Evolutionary conservation across 2,797 vertebrate species (phyloP).

Genomic region (Platyrinchus mystaceus): DNA sequence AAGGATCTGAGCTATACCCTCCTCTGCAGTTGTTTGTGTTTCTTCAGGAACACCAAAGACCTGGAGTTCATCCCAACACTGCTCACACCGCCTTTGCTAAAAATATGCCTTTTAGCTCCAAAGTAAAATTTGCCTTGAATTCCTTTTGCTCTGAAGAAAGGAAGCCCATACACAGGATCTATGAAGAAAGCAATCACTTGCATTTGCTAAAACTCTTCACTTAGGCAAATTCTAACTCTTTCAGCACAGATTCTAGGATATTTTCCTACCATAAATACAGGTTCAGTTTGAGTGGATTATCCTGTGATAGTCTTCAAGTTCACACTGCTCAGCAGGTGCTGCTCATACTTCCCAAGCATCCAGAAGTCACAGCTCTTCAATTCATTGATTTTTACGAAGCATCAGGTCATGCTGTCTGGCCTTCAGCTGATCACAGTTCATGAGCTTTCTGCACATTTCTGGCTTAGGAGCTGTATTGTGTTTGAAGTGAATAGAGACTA

Average conservation of each 20-base stretch:
- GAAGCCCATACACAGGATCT: not conserved
- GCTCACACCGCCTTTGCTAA: not conserved
- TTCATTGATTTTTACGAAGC: not conserved
- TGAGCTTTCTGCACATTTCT: not conserved
- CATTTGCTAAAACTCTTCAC: not conserved
- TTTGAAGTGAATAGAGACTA: not conserved
- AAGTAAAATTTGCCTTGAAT: not conserved
- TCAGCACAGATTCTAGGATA: not conserved
- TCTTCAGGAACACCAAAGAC: constrained; percentile 22
- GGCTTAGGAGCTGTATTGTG: not conserved
- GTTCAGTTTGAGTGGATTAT: not conserved
- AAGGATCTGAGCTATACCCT: constrained; percentile 21
- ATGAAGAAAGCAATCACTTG: not conserved
- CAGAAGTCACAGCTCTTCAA: not conserved
- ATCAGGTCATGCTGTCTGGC: not conserved
- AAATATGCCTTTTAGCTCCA: constrained; percentile 5
- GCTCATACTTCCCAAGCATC: not conserved
- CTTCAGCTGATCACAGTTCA: constrained; percentile 22
- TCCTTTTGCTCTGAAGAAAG: not conserved
- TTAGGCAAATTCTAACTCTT: not conserved
- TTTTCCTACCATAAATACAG: not conserved
- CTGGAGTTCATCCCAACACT: not conserved
- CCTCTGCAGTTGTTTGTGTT: not conserved
- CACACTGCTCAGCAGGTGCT: not conserved
- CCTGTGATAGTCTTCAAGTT: not conserved